phyloP scores from a whole-genome alignment of 2,888 invertebrate species.

The Oxystoma pomonae region DNA sequence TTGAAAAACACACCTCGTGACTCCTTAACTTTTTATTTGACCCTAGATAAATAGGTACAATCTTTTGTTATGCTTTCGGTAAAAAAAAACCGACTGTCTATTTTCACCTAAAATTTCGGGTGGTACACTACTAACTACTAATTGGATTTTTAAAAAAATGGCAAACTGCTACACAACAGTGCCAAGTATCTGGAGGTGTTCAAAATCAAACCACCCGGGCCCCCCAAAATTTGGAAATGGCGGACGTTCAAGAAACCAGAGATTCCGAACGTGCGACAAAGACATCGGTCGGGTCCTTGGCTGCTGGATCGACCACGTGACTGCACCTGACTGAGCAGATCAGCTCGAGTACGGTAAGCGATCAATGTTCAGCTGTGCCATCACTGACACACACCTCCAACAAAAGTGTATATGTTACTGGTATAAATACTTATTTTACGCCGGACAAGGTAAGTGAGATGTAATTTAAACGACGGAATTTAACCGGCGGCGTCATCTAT shows the following conservation, averaged over 20 bases:
- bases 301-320: constrained; percentile 59
- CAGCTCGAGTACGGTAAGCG: constrained; percentile 51
- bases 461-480: too few relatives aligned
- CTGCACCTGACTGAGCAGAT: constrained; percentile 62
- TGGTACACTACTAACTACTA: too few relatives aligned
- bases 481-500: too few relatives aligned
- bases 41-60: too few relatives aligned
- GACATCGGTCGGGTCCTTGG: constrained; percentile 53
- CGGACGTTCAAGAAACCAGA: constrained; percentile 60
- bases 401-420: not conserved
- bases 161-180: constrained; percentile 53
- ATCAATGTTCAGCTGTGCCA: constrained; percentile 61
- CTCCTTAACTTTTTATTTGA: too few relatives aligned
- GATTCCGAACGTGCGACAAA: constrained; percentile 49
- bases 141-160: constrained; percentile 49
- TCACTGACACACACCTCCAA: constrained; percentile 59
- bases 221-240: constrained; percentile 60
- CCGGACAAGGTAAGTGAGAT: too few relatives aligned
- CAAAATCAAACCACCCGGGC: constrained; percentile 52
- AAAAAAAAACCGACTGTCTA: too few relatives aligned
- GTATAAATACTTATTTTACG: constrained; percentile 27
- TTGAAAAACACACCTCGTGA: too few relatives aligned
- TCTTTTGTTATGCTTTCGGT: too few relatives aligned
- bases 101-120: too few relatives aligned
- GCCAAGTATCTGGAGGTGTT: constrained; percentile 56